These are phyloP conservation scores for Leptatherina wallacei DNA, from an alignment of 2,797 vertebrate species.

Conservation along the genomic window DNA sequence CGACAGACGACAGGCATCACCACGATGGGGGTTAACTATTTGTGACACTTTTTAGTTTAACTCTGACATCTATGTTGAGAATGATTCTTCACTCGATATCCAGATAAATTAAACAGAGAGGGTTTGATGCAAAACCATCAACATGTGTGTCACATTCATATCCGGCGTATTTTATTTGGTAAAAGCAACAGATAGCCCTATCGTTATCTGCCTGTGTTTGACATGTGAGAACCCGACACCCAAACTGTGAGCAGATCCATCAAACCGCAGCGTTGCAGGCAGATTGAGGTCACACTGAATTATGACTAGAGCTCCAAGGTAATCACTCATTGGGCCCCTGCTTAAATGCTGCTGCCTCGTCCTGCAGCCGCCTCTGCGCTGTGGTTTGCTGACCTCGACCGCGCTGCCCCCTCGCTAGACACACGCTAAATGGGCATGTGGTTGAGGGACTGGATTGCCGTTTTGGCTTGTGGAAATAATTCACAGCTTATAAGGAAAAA, in stretches of 20 bases:
- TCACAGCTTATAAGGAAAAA: conserved; percentile 59
- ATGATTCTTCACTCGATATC: conserved; percentile 22
- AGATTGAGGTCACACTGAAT: conserved; percentile 89
- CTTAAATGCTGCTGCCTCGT: conserved; percentile 71
- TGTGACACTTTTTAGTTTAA: conserved; percentile 64
- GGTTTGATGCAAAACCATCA: conserved; percentile 5
- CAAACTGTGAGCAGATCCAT: conserved; percentile 82
- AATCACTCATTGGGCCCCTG: conserved; percentile 83
- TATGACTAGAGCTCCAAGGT: conserved; percentile 84
- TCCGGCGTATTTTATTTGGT: conserved; percentile 51
- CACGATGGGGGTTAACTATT: conserved; percentile 61
- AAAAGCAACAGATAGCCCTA: conserved; percentile 74
- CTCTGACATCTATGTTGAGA: conserved; percentile 26
- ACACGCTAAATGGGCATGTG: conserved; percentile 67
- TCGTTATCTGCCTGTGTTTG: conserved; percentile 77
- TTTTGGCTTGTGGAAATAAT: conserved; percentile 68
- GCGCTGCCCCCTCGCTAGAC: conserved; percentile 63
- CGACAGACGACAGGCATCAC: conserved; percentile 46
- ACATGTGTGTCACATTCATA: conserved; percentile 37
- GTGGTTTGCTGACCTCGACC: conserved; percentile 78
- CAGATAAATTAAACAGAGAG: conserved; percentile 28
- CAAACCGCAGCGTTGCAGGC: conserved; percentile 77
- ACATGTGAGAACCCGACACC: conserved; percentile 76
- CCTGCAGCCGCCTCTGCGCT: conserved; percentile 56
- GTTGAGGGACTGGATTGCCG: conserved; percentile 59